Percentiles rank a stretch among this genome's conserved stretches.
Conservation (phyloP, 2,113 vertebrate species). For the Aramus guarauna region DNA sequence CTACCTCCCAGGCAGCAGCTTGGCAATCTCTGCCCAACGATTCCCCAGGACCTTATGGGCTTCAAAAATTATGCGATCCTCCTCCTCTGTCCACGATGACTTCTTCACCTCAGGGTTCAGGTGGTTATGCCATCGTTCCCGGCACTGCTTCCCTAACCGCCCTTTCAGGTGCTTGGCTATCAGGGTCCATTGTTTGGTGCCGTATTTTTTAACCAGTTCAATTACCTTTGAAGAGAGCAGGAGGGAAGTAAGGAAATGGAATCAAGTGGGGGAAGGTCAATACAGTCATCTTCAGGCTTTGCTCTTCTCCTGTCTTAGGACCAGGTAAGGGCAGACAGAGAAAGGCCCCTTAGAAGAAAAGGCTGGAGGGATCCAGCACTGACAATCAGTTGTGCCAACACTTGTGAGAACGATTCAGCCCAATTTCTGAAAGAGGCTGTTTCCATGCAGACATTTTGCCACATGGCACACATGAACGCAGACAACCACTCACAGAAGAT, state of each 20-base stretch:
- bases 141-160: conserved; percentile 93
- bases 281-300: neutral
- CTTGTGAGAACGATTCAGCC: neutral
- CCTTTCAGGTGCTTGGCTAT: conserved; percentile 97
- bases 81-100: conserved; percentile 94
- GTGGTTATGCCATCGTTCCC: conserved; percentile 98
- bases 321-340: neutral
- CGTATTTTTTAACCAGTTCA: conserved; percentile 92
- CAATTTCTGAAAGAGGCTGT: neutral
- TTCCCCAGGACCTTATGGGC: conserved; percentile 95
- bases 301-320: neutral
- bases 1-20: conserved; percentile 94
- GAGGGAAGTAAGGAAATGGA: neutral
- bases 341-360: neutral
- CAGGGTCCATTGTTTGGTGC: conserved; percentile 95
- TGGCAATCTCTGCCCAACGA: conserved; percentile 98
- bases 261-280: neutral
- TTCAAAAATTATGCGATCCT: conserved; percentile 95
- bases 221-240: conserved; percentile 81
- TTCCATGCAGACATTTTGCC: neutral
- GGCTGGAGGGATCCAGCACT: neutral
- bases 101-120: conserved; percentile 97
- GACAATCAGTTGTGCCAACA: neutral
- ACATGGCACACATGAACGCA: neutral
- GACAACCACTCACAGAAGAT: neutral